These are phyloP conservation scores for Teleiodes luculella DNA, from an alignment of 2,888 invertebrate species.

Conservation along the genomic window DNA sequence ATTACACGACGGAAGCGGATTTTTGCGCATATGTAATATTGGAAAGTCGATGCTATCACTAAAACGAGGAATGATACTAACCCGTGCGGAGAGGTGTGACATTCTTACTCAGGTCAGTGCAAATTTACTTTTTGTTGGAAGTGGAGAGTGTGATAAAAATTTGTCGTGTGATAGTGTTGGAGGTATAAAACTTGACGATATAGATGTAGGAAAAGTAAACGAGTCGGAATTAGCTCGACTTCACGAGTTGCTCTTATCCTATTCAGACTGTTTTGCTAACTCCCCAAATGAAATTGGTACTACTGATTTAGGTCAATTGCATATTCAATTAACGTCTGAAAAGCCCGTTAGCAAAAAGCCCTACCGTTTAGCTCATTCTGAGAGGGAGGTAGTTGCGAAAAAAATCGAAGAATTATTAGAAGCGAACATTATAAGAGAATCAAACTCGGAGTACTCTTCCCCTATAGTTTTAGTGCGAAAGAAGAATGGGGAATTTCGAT, in stretches of 20 bases:
- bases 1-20: neutral
- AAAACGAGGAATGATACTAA: neutral
- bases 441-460: slow-evolving; percentile 21
- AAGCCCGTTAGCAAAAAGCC: slow-evolving; percentile 2
- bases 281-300: neutral
- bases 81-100: neutral
- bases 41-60: neutral
- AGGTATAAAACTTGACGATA: neutral
- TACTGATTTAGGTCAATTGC: slow-evolving; percentile 5
- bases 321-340: neutral
- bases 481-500: slow-evolving; percentile 21
- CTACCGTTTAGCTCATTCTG: neutral
- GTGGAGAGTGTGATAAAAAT: neutral
- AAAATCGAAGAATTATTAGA: slow-evolving; percentile 12
- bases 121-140: neutral
- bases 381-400: neutral
- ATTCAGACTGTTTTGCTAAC: neutral
- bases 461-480: slow-evolving; percentile 23
- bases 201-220: neutral
- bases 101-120: neutral
- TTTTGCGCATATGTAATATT: neutral
- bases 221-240: neutral
- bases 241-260: neutral
- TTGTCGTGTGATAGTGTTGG: neutral
- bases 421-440: slow-evolving; percentile 22